Base-by-base conservation (phyloP, 2,888 invertebrate species). In the Gasteruption jaculator region DNA sequence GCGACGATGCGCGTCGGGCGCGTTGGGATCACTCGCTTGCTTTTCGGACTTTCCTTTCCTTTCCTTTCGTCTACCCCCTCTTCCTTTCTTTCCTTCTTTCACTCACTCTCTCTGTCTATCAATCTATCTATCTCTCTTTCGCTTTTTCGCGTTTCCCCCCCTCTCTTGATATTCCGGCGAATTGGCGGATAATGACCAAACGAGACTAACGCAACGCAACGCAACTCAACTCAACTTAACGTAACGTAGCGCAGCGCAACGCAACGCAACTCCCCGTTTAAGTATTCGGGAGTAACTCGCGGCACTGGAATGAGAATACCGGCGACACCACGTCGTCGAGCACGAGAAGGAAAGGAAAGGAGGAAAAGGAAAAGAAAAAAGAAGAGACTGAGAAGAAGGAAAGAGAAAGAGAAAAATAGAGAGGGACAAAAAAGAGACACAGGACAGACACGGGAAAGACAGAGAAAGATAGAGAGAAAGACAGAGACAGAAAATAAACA, bases 1-100 rank as follows among this genome's bases (percentile, higher is more conserved):
- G 52, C 41, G 48, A 54, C 47, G 44, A 49, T 39, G 34, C 46
- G 41, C 43, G 38, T n/a, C n/a, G n/a, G n/a, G n/a, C n/a, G n/a
- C n/a, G n/a, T n/a, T n/a, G n/a, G n/a, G n/a, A n/a, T n/a, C n/a
- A n/a, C n/a, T n/a, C 39, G 22, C 31, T 40, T 36, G 45, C 27
- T 38, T 36, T 22, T 38, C 31, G 35, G 31, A 38, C 34, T 26
- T 24, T 48, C 7, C 20, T 11, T 39, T 15, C 19, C 6, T 36
- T 20, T 27, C 15, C n/a, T 29, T 8, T n/a, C 6, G 11, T 20
- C 29, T 14, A 6, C 14, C 11, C 15, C 3, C 20, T 16, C 10
- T 16, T n/a, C 11, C 8, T 31, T 15, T 10, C 18, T 11, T 12
- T 31, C 18, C 25, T 15, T 15, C 15, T 29, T 18, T 16, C 7